Base-by-base conservation (phyloP, 92 coral and sea anemone genomes). In the Pocillopora meandrina region DNA sequence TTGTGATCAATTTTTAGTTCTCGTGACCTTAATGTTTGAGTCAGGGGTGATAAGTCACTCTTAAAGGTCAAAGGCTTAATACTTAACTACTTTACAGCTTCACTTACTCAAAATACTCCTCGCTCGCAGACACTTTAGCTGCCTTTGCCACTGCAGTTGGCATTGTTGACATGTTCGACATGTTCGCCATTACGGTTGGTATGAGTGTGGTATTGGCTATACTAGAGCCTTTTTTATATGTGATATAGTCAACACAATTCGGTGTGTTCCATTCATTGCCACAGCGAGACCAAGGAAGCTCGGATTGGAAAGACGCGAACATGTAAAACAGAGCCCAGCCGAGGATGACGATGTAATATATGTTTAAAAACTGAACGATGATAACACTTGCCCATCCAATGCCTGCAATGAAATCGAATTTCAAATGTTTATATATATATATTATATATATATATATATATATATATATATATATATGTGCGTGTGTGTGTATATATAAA, bases 331-430 rank as follows among this genome's bases (percentile, higher is more conserved):
- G 71, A 1, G 97, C 94, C 97, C 97, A 93, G 2, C 85, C 97
- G 35, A 93, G 88, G 31, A 93, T 93, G 23, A 93, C 97, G 76
- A 93, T 93, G 70, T 93, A 93, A 91, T 93, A 93, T 71, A 93
- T 91, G 65, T 93, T 90, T 68, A 93, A 71, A 65, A 88, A 93
- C 80, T 93, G 97, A 42, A 93, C 94, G 71, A 93, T 91, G 71
- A 93, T 93, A n/a, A 88, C 92, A 89, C 97, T 93, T 49, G 97
- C 97, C 87, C 84, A 91, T 9, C 97, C 97, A 86, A 93, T 93
- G 21, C 97, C 97, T 93, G 49, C 34, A 65, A 63, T 12, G 0
- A 61, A 63, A 78, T 56, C 8, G 18, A 18, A 62, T 3, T 18
- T 62, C 20, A 15, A 16, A n/a, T n/a, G n/a, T n/a, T n/a, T 26